These are phyloP conservation scores for Ostrea denselamellosa DNA, from an alignment of 1,140 invertebrate genomes.

Conservation along the genomic window DNA sequence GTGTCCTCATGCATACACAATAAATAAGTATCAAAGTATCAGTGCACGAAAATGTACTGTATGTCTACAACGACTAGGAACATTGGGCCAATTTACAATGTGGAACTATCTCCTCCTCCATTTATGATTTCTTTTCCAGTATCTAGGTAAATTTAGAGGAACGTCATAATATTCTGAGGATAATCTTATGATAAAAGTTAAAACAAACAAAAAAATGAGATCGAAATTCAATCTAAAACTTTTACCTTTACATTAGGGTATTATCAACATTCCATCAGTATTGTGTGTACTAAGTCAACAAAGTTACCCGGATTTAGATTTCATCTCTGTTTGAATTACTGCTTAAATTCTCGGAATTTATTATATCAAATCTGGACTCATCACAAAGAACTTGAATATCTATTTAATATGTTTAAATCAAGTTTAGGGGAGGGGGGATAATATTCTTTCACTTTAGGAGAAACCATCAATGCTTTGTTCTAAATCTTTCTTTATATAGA, in stretches of 20 bases:
- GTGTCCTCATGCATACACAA: too few relatives aligned
- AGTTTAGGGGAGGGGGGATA: too few relatives aligned
- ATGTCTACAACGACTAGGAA: too few relatives aligned
- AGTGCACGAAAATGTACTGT: too few relatives aligned
- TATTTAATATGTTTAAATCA: too few relatives aligned
- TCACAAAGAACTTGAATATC: not conserved
- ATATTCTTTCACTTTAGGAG: too few relatives aligned
- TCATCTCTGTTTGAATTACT: not conserved
- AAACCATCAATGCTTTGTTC: too few relatives aligned
- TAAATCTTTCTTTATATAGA: too few relatives aligned
- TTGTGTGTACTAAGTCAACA: not conserved
- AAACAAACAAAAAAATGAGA: conserved; percentile 20
- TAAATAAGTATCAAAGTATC: too few relatives aligned
- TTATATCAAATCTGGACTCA: not conserved
- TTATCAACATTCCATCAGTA: not conserved
- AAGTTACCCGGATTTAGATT: not conserved
- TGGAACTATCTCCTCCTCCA: too few relatives aligned
- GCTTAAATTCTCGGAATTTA: not conserved
- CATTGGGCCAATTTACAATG: too few relatives aligned
- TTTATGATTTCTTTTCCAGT: not conserved
- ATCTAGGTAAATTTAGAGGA: not conserved
- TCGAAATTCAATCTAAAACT: not conserved
- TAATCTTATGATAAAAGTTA: conserved; percentile 10
- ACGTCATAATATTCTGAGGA: not conserved
- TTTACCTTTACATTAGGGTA: not conserved